These are phyloP conservation scores for Hemicentrotus pulcherrimus DNA, from an alignment of 35 echinoderm and acorn worm genomes.

Conservation along the genomic window DNA sequence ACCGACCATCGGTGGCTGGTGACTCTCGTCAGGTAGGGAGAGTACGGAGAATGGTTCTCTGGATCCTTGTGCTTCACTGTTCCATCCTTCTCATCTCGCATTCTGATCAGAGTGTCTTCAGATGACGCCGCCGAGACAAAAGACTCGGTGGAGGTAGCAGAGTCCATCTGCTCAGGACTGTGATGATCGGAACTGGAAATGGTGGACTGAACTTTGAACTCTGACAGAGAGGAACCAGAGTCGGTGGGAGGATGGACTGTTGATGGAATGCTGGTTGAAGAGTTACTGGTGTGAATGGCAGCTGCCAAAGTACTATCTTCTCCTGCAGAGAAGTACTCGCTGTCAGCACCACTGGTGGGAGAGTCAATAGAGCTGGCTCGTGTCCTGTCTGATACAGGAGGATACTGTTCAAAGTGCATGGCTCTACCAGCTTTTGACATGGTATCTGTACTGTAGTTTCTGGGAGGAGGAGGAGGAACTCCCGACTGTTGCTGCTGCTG, in stretches of 20 bases:
- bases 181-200: constrained; percentile 30
- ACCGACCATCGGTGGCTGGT: constrained; percentile 40
- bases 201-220: constrained; percentile 44
- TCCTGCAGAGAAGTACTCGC: constrained; percentile 92
- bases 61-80: not conserved
- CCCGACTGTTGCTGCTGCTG: constrained; percentile 21
- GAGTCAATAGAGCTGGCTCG: constrained; percentile 49
- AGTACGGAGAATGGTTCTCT: constrained; percentile 32
- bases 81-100: constrained; percentile 46
- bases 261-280: constrained; percentile 32
- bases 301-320: constrained; percentile 55
- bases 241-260: constrained; percentile 38
- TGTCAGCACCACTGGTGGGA: constrained; percentile 69
- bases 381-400: not conserved
- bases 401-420: constrained; percentile 38
- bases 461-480: not conserved
- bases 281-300: constrained; percentile 17
- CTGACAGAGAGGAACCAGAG: constrained; percentile 30
- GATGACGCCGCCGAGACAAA: constrained; percentile 63
- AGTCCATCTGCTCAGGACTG: constrained; percentile 20
- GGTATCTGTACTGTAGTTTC: constrained; percentile 60
- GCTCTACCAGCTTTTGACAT: not conserved
- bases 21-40: constrained; percentile 28
- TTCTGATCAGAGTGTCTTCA: constrained; percentile 55
- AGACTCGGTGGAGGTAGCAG: constrained; percentile 56